phyloP scores from a whole-genome alignment of 23 tunicate genomes.

The Trididemnum clinides region DNA sequence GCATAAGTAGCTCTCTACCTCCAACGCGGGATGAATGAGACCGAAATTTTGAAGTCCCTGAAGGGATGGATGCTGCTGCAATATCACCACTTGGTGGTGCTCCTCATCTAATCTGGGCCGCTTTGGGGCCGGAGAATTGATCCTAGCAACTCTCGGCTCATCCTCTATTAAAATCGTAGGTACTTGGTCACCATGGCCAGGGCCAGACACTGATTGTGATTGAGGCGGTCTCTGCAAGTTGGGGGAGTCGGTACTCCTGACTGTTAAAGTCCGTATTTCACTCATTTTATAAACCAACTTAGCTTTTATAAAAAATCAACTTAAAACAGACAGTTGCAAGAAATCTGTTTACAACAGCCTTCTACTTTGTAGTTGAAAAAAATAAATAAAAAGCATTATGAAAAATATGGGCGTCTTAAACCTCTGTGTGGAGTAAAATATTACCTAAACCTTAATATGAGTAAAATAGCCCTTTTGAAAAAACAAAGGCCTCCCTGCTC shows the following conservation, averaged over 20 bases:
- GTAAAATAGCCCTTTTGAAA: neutral
- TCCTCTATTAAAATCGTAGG: slow-evolving; percentile 52
- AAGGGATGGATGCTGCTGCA: slow-evolving; percentile 25
- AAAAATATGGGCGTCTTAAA: neutral
- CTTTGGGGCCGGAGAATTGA: slow-evolving; percentile 55
- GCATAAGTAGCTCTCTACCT: slow-evolving; percentile 47
- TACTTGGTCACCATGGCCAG: slow-evolving; percentile 14
- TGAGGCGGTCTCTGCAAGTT: slow-evolving; percentile 54
- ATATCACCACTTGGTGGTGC: slow-evolving; percentile 23
- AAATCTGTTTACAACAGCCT: too few relatives aligned
- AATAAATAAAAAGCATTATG: neutral
- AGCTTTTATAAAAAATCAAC: too few relatives aligned
- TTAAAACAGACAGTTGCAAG: too few relatives aligned
- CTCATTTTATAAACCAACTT: too few relatives aligned
- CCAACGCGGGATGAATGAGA: slow-evolving; percentile 54
- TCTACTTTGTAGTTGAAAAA: too few relatives aligned
- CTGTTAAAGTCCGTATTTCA: slow-evolving; percentile 50
- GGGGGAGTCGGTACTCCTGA: slow-evolving; percentile 66
- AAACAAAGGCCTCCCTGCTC: too few relatives aligned
- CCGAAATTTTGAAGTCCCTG: slow-evolving; percentile 43
- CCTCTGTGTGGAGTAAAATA: neutral
- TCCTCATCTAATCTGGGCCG: slow-evolving; percentile 39
- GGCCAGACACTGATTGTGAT: slow-evolving; percentile 53
- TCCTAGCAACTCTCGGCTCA: neutral
- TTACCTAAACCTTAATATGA: neutral